Evolutionary conservation across 2,888 invertebrate genomes (phyloP).

Genomic region (Hirtodrosophila cameraria): DNA sequence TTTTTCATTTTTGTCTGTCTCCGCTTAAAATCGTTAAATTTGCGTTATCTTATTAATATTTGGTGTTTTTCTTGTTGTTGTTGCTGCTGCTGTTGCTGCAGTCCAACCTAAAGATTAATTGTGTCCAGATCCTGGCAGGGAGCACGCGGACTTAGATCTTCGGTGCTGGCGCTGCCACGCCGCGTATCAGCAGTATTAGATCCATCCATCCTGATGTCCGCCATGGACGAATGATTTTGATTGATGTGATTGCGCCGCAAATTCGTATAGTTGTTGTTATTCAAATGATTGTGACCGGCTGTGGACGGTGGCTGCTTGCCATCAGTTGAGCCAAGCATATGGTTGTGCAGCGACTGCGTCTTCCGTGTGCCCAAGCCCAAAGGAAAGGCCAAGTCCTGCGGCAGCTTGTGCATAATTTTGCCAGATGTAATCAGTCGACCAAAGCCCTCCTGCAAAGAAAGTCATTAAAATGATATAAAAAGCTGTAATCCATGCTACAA

Average conservation of each 20-base stretch:
- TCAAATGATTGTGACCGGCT: conserved; percentile 15
- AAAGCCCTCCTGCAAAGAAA: conserved; percentile 90
- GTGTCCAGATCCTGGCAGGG: conserved; percentile 90
- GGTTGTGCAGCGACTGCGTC: conserved; percentile 69
- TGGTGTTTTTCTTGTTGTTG: conserved; percentile 21
- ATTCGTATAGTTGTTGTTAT: conserved; percentile 69
- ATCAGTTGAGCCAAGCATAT: conserved; percentile 33
- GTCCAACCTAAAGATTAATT: conserved; percentile 87
- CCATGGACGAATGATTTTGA: conserved; percentile 76
- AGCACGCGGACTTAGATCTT: conserved; percentile 85
- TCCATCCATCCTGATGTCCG: conserved; percentile 65
- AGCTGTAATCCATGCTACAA: neutral
- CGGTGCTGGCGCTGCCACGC: conserved; percentile 51
- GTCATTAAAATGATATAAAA: too few species aligned
- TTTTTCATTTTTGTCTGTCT: conserved; percentile 7
- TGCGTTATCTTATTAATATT: conserved; percentile 25
- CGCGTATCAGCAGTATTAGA: conserved; percentile 32
- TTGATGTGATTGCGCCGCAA: conserved; percentile 65
- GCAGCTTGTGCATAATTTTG: conserved; percentile 95
- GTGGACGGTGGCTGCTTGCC: conserved; percentile 35
- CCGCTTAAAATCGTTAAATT: conserved; percentile 47
- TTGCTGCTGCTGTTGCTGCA: conserved; percentile 12
- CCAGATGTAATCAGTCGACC: conserved; percentile 98
- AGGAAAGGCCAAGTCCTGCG: conserved; percentile 91
- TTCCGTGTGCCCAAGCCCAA: conserved; percentile 85